Base-by-base conservation (phyloP, 2,888 invertebrate species). In the Agrochola lychnidis region DNA sequence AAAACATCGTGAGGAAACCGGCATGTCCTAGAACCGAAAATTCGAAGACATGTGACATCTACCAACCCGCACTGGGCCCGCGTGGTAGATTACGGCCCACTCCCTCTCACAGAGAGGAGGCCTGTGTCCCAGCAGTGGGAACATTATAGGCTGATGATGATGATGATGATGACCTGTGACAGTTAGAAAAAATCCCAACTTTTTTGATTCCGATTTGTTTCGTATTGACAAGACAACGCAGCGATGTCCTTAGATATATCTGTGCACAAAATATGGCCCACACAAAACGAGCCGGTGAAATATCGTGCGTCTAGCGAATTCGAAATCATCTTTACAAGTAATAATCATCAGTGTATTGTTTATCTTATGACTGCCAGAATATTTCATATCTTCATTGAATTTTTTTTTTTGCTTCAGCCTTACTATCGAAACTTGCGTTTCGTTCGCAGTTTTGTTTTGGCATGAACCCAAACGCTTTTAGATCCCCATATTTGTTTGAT, bases 401-500 rank as follows among this genome's bases (percentile, higher is more conserved):
- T 1, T 1, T 25, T 16, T 22, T n/a, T 68, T 79, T 69, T 68
- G 53, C 45, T 36, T 42, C 16, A 7, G 4, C 16, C 1, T 3
- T 16, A 10, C 22, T 66, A 66, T 48, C 36, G n/a, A 57, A 42
- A 63, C n/a, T 36, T 40, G 57, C 4, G 14, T 79, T 59, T 42
- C 36, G 40, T 66, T 66, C 42, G 45, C 66, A 71, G 51, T 67
- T 71, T 51, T 59, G 45, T 64, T 82, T 88, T 77, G 88, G 89
- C 84, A 76, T 53, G 40, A 48, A 51, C 68, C 88, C 86, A 89
- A 45, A 81, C 72, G 75, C 77, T 79, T 77, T 76, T 74, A 82
- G 72, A 76, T 78, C 57, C 72, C 72, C 62, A 80, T 84, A 81
- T 84, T 76, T 76, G 72, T 84, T 84, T 87, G 85, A 73, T 86